Evolutionary conservation across 2,113 vertebrate species (phyloP).

Genomic region (Peromyscus leucopus): DNA sequence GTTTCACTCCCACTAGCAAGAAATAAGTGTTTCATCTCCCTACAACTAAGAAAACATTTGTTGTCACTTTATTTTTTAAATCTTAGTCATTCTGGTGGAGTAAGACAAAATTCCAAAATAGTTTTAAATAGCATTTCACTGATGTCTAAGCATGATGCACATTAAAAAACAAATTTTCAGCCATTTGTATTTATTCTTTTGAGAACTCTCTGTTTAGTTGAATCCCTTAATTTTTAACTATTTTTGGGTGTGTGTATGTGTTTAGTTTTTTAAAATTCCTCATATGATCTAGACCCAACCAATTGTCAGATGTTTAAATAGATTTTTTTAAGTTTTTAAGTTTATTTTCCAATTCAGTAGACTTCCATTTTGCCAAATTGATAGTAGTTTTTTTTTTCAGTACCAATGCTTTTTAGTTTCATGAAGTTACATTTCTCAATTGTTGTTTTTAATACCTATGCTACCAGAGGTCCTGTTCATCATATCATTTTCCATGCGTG

Average conservation of each 20-base stretch:
- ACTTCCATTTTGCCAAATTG: background rate
- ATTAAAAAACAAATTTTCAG: background rate
- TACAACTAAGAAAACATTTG: background rate
- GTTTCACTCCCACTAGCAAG: background rate
- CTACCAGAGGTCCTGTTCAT: background rate
- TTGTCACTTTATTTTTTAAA: background rate
- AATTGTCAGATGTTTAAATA: background rate
- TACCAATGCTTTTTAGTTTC: background rate
- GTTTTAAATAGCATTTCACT: background rate
- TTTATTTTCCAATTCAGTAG: background rate
- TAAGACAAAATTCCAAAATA: background rate
- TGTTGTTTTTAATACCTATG: background rate
- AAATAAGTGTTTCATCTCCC: background rate
- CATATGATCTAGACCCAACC: background rate
- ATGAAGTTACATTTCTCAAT: background rate
- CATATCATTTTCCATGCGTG: background rate
- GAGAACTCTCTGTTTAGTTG: background rate
- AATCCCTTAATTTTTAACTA: background rate
- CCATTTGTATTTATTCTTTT: background rate
- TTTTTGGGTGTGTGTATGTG: accelerated
- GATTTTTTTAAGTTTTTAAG: background rate
- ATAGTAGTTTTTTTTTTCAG: background rate
- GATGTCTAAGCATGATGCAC: background rate
- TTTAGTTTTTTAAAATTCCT: background rate
- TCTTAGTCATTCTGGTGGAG: background rate